Percentiles rank a stretch among this genome's conserved stretches.
These are phyloP conservation scores for Resseliella maxima DNA, from an alignment of 2,888 invertebrate species.

Conservation along the genomic window DNA sequence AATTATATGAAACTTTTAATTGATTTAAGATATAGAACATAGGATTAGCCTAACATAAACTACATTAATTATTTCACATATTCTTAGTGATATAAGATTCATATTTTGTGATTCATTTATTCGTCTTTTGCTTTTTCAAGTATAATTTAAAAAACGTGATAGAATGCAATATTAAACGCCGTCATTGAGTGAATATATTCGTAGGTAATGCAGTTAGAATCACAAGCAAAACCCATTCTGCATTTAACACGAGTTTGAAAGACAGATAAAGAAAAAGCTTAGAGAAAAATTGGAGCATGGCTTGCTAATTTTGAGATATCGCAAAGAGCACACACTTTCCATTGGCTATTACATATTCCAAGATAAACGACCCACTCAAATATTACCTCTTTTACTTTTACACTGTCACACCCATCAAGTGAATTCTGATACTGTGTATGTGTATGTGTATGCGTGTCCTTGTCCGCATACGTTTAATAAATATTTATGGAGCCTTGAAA, in stretches of 20 bases:
- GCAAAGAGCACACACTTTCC: not conserved
- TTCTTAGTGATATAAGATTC: not conserved
- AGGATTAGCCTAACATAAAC: conserved; percentile 11
- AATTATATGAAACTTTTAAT: conserved; percentile 53
- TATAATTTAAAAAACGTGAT: too few relatives aligned
- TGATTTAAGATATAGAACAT: conserved; percentile 10
- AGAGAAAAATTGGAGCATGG: not conserved
- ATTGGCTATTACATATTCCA: not conserved
- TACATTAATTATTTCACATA: conserved; percentile 46
- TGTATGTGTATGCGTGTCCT: too few relatives aligned
- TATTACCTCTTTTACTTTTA: not conserved
- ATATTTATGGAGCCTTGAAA: conserved; percentile 5
- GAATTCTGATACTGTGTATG: not conserved
- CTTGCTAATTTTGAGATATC: not conserved
- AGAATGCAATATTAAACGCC: too few relatives aligned
- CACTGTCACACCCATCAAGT: not conserved
- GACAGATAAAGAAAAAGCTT: not conserved
- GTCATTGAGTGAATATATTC: too few relatives aligned
- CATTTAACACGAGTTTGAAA: too few relatives aligned
- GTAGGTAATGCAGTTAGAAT: too few relatives aligned
- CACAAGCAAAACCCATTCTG: too few relatives aligned
- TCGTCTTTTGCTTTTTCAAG: too few relatives aligned
- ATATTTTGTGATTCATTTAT: not conserved
- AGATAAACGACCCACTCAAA: not conserved
- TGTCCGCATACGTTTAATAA: conserved; percentile 7